Base-by-base conservation (phyloP, 2,888 invertebrate species). In the Phorcus lineatus region DNA sequence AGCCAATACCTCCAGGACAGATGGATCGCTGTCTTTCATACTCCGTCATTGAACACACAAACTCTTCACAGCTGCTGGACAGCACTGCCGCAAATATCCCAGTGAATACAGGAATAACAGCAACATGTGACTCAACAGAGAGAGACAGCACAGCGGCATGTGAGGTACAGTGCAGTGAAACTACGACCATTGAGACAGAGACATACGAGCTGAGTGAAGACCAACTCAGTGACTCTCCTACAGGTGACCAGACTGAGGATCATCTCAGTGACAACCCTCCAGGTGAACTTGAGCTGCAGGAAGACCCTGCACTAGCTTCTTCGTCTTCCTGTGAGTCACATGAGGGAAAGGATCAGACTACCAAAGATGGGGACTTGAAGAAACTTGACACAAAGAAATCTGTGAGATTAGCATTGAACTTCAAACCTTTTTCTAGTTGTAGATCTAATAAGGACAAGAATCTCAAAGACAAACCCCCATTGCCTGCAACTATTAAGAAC, bases 11-110 rank as follows among this genome's bases (percentile, higher is more conserved):
- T n/a, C 66, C 80, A 74, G 79, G 81, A 81, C 36, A 81, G 28
- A 54, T 87, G 22, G 88, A 88, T 17, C 80, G 88, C 11, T 88
- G 87, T 80, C 75, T 88, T 19, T 89, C 89, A 7, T 86, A 81
- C 36, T 89, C 89, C 0, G 85, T 85, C 9, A 85, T 89, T 16
- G 89, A 90, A 75, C 81, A 85, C 53, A 83, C 86, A 9, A 83
- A 81, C 11, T 11, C 47, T 47, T 47, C 47, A 6, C 47, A 74
- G 55, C 54, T 80, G 52, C 36, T 75, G 19, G 57, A 31, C 78
- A 76, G 7, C 19, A 47, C 28, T n/a, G 52, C 16, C 13, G 31
- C 22, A 31, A 11, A 24, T 53, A 66, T 11, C 70, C 22, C 47
- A n/a, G 19, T 24, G 53, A 47, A 31, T 53, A 28, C 67, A 19